phyloP scores from a whole-genome alignment of 2,113 vertebrate species.

The Panurus biarmicus region DNA sequence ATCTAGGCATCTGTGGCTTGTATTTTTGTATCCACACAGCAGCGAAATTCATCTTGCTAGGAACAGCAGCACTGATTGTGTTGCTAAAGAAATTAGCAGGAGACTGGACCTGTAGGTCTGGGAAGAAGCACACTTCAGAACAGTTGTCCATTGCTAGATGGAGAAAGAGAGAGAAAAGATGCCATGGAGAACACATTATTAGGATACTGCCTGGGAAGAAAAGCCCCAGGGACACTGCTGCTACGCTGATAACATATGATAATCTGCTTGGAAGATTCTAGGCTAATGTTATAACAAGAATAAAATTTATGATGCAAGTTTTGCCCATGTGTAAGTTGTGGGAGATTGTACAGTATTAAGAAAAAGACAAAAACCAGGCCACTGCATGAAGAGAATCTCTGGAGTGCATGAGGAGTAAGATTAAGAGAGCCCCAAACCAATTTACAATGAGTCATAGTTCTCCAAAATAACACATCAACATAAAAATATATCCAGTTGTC shows the following conservation, averaged over 20 bases:
- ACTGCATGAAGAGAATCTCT: background rate
- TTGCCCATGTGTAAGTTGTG: background rate
- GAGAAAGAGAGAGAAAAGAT: background rate
- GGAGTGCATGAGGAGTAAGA: background rate
- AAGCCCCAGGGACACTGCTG: background rate
- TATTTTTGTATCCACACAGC: background rate
- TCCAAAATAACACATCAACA: background rate
- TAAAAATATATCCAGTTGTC: background rate
- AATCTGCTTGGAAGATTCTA: background rate
- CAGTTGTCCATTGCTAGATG: background rate
- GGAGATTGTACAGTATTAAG: background rate
- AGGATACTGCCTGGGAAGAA: background rate
- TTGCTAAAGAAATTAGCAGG: background rate
- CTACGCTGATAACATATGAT: background rate
- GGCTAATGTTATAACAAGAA: background rate
- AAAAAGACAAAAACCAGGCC: background rate
- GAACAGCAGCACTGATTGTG: background rate
- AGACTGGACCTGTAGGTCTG: background rate
- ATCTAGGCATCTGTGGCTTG: background rate
- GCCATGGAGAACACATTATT: background rate
- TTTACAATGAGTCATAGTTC: background rate
- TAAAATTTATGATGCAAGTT: constrained; percentile 17
- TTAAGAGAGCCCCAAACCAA: background rate
- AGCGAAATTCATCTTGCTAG: background rate
- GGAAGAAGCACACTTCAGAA: background rate